Conservation (phyloP, 2,888 invertebrate species). For the Panorpa germanica region DNA sequence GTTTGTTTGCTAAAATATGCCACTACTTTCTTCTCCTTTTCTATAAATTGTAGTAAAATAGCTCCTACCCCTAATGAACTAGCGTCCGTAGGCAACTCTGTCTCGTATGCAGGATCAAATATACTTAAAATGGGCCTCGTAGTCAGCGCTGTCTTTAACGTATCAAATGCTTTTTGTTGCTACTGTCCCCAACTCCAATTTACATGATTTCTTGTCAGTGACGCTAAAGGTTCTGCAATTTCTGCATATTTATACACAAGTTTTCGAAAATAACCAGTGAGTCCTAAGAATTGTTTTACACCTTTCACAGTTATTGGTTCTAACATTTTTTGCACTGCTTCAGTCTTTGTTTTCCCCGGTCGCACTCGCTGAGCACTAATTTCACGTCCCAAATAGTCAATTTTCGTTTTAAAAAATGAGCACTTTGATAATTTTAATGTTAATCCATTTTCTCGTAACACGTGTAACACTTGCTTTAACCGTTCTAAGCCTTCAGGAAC, state of each 20-base stretch:
- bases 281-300: constrained; percentile 4
- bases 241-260: constrained; percentile 1
- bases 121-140: constrained; percentile 13
- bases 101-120: constrained; percentile 14
- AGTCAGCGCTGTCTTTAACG: constrained; percentile 12
- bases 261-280: constrained; percentile 4
- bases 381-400: no score
- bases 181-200: constrained; percentile 13
- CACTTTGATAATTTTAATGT: no score
- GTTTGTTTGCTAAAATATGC: constrained; percentile 16
- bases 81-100: constrained; percentile 17
- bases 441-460: no score
- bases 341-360: constrained; percentile 5
- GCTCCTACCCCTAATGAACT: constrained; percentile 15
- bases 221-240: constrained; percentile 14
- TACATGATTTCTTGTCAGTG: constrained; percentile 13
- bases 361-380: no score
- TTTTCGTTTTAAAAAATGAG: no score
- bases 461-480: no score
- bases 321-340: constrained; percentile 1
- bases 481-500: no score
- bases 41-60: constrained; percentile 14
- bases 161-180: constrained; percentile 14
- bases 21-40: constrained; percentile 13
- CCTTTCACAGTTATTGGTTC: no score